Conservation (phyloP, 2,797 vertebrate genomes). For the Choloepus didactylus region DNA sequence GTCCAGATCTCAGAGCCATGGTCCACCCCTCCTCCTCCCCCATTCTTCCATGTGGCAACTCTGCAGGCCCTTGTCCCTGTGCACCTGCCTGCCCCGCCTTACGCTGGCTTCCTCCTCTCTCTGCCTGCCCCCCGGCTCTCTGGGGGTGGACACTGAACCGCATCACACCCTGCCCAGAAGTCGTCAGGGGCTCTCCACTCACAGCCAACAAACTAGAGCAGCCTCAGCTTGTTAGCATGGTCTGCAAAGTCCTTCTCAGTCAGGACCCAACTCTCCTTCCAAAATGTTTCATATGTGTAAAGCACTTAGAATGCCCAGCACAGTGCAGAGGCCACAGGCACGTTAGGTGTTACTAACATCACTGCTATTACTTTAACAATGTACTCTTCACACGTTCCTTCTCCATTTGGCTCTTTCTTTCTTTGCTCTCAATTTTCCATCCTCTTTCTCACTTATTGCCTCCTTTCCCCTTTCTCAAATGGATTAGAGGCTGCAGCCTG, state of each 20-base stretch:
- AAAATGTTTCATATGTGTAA: neutral
- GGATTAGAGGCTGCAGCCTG: neutral
- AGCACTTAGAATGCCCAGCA: neutral
- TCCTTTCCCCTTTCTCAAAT: neutral
- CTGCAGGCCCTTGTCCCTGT: neutral
- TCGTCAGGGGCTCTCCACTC: neutral
- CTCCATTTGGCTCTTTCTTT: neutral
- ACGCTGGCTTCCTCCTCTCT: neutral
- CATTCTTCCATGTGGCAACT: accelerated
- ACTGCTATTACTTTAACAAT: neutral
- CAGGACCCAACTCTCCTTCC: neutral
- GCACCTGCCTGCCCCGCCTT: neutral
- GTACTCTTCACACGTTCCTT: neutral
- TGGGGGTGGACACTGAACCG: neutral
- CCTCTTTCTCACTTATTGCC: neutral
- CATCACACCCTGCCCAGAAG: neutral
- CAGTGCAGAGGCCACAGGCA: neutral
- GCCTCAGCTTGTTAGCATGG: accelerated
- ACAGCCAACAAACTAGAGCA: neutral
- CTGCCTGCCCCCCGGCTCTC: neutral
- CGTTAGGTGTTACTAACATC: neutral
- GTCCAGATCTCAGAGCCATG: neutral
- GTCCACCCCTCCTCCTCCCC: neutral
- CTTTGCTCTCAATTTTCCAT: neutral
- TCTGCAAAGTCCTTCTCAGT: neutral